Evolutionary conservation across 2,113 vertebrate genomes (phyloP).

Genomic region (Mormyrus iriodes): DNA sequence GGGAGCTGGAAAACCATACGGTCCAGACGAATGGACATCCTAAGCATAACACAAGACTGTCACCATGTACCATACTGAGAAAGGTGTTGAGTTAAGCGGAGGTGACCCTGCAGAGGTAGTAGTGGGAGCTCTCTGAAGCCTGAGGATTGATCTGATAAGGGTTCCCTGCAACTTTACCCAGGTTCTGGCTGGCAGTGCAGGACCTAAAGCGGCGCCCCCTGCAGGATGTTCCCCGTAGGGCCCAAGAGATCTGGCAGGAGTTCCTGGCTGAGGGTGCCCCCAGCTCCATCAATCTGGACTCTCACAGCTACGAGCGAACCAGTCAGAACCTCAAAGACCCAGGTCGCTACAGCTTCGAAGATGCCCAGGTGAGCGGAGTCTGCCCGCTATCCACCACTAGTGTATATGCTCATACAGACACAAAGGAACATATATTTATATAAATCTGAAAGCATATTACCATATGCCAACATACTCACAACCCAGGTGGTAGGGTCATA

Average conservation of each 20-base stretch:
- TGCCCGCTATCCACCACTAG: not conserved
- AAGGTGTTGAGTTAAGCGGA: not conserved
- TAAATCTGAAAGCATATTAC: not conserved
- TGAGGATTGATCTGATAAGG: not conserved
- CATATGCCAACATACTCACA: not conserved
- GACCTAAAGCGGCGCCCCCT: constrained; percentile 85
- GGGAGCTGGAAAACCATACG: not conserved
- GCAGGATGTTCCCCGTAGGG: constrained; percentile 75
- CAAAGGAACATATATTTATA: not conserved
- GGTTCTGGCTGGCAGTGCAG: constrained; percentile 94
- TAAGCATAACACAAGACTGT: not conserved
- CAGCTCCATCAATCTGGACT: constrained; percentile 93
- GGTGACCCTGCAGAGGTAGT: not conserved
- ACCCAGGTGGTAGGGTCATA: not conserved
- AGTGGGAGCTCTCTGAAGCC: not conserved
- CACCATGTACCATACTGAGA: not conserved
- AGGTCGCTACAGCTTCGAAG: constrained; percentile 89
- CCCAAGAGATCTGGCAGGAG: constrained; percentile 93
- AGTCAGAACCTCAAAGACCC: constrained; percentile 93
- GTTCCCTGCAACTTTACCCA: constrained; percentile 34
- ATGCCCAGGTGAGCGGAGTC: constrained; percentile 75
- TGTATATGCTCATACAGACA: not conserved
- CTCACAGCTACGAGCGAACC: constrained; percentile 91
- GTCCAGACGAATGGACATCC: not conserved
- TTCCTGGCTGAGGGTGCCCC: constrained; percentile 88